phyloP scores from a whole-genome alignment of 2,888 invertebrate species.

The Eurytoma californica region DNA sequence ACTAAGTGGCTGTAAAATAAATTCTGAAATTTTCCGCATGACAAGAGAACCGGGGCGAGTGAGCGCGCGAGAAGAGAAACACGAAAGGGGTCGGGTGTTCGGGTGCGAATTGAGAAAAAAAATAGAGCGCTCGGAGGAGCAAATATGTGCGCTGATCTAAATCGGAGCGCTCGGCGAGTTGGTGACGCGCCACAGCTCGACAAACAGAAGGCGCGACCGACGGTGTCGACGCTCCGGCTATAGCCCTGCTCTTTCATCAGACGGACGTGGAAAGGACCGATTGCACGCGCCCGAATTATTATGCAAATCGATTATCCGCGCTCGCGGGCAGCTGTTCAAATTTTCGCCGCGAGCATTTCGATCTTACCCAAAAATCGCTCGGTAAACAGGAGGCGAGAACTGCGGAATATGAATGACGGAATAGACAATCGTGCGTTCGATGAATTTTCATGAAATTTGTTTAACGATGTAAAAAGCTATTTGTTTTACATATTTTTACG shows the following conservation, averaged over 20 bases:
- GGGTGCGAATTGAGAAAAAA: slow-evolving; percentile 12
- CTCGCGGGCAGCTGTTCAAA: not conserved
- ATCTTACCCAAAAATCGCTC: not conserved
- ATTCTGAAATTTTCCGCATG: no score
- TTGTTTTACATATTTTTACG: no score
- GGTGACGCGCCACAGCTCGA: slow-evolving; percentile 15
- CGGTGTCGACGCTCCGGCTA: not conserved
- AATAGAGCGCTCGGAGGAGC: not conserved
- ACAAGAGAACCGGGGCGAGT: no score
- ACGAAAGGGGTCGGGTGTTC: no score
- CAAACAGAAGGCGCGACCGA: not conserved
- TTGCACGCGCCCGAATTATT: not conserved
- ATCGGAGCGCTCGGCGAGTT: not conserved
- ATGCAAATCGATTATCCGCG: slow-evolving; percentile 36
- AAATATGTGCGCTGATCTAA: slow-evolving; percentile 9
- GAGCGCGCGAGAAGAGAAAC: no score
- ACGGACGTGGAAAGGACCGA: not conserved
- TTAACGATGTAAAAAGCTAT: no score
- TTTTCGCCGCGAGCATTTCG: not conserved
- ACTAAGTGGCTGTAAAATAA: no score
- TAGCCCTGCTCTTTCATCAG: not conserved
- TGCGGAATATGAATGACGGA: not conserved
- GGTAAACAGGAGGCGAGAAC: not conserved
- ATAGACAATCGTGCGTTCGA: no score
- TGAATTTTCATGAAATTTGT: no score